Base-by-base conservation (phyloP, 2,113 vertebrate species). In the Melanostigma gelatinosum region DNA sequence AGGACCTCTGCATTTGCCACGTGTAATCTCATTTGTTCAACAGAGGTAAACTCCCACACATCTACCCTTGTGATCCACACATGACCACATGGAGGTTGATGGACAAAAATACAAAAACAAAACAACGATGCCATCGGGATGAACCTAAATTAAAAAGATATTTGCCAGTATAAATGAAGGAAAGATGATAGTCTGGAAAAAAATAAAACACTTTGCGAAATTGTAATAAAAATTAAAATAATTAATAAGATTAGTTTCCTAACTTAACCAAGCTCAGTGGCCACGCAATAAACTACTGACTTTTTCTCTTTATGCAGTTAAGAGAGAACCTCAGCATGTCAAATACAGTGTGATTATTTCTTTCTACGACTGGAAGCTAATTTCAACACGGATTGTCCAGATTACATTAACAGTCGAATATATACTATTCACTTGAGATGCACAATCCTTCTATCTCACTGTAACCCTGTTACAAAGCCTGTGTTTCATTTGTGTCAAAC, bases 1-100 rank as follows among this genome's bases (percentile, higher is more conserved):
- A 74, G 72, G 75, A 57, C 72, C 73, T 32, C n/a, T 44, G 66
- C 40, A 75, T 92, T 92, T 94, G 86, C 91, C 86, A 86, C 65
- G 24, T 88, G 65, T 52, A 20, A 79, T 87, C 66, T 87, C 70
- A 82, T 91, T 90, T 90, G 77, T 65, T 89, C 73, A 81, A 89
- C 72, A 84, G 83, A 91, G 74, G 52, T 6, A 79, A 82, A 58
- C 84, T 42, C 63, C 52, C 55, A 52, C 72, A 77, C 78, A 83
- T 77, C 74, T 65, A 71, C 76, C 55, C 71, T 70, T 84, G 72
- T 69, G 54, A 77, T 82, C 80, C 64, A 71, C 11, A 66, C 75
- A 69, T 48, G 80, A 70, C 72, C 85, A 80, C 65, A 77, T 61
- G 76, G 80, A 85, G 87, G 80, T 86, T 78, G 80, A 54, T 18